phyloP scores from a whole-genome alignment of 2,888 invertebrate species.

The Marronus borbonicus region DNA sequence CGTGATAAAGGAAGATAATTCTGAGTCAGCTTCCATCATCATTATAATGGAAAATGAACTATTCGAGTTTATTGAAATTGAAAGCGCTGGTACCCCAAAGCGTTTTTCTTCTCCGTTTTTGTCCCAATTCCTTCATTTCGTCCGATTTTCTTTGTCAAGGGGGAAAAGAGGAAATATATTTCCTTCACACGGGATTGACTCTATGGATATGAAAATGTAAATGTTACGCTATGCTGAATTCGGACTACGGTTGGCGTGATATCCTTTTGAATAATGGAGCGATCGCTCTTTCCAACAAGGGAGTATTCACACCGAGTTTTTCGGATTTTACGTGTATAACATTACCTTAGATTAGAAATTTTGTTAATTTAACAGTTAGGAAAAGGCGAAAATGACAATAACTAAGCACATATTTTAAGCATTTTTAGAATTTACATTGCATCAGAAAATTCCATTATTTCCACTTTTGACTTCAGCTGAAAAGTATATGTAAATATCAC shows the following conservation, averaged over 20 bases:
- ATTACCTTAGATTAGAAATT: background rate
- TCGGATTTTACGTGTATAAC: background rate
- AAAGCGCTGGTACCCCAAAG: background rate
- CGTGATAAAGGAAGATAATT: background rate
- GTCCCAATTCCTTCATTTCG: background rate
- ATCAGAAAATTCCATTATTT: too few relatives aligned
- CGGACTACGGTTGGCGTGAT: background rate
- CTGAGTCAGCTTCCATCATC: background rate
- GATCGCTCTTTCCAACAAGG: background rate
- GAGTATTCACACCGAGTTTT: background rate
- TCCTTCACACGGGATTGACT: background rate
- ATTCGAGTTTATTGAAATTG: constrained; percentile 2
- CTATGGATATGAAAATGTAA: constrained; percentile 12
- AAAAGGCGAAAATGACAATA: too few relatives aligned
- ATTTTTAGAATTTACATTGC: too few relatives aligned
- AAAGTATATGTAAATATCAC: too few relatives aligned
- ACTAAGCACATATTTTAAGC: too few relatives aligned
- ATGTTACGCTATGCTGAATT: background rate
- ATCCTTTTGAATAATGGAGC: background rate
- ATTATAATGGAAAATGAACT: background rate
- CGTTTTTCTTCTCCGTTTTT: background rate
- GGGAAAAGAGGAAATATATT: background rate
- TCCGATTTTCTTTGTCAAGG: background rate
- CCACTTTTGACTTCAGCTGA: too few relatives aligned
- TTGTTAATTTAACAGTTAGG: too few relatives aligned